Conservation (phyloP, 2,888 invertebrate species). For the Perizoma flavofasciatum region DNA sequence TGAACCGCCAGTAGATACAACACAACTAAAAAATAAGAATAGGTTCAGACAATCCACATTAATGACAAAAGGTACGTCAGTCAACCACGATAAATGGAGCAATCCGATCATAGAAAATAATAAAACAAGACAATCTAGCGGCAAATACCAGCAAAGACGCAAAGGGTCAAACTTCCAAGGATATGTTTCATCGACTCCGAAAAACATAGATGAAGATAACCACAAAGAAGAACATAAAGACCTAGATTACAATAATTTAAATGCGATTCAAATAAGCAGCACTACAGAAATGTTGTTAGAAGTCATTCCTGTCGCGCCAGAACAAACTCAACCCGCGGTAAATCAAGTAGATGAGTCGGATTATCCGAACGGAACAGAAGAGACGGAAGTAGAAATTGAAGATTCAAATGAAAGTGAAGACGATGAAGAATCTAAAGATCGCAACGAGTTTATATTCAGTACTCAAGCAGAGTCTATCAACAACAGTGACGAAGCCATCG, state of each 20-base stretch:
- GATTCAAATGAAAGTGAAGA: conserved; percentile 37
- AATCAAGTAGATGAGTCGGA: conserved; percentile 45
- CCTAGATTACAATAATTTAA: conserved; percentile 38
- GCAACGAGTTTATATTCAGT: conserved; percentile 62
- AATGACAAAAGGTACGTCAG: conserved; percentile 74
- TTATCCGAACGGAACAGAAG: conserved; percentile 23
- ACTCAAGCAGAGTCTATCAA: conserved; percentile 39
- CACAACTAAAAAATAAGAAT: conserved; percentile 60
- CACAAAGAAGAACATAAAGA: conserved; percentile 54
- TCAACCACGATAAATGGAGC: conserved; percentile 76
- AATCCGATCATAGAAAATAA: conserved; percentile 31
- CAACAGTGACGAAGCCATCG: conserved; percentile 40
- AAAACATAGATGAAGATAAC: conserved; percentile 45
- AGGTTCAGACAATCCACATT: conserved; percentile 74
- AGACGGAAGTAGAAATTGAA: conserved; percentile 15
- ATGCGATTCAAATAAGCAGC: conserved; percentile 36
- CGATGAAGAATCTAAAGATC: conserved; percentile 56
- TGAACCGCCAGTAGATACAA: conserved; percentile 39
- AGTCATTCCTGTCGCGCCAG: conserved; percentile 32
- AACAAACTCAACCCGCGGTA: conserved; percentile 44
- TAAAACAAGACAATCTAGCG: conserved; percentile 26
- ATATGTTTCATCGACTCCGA: conserved; percentile 59
- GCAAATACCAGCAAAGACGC: conserved; percentile 55
- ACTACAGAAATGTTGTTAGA: conserved; percentile 35
- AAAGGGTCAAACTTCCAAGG: conserved; percentile 76